Conservation (phyloP, 2,113 vertebrate species). For the Nestor notabilis region DNA sequence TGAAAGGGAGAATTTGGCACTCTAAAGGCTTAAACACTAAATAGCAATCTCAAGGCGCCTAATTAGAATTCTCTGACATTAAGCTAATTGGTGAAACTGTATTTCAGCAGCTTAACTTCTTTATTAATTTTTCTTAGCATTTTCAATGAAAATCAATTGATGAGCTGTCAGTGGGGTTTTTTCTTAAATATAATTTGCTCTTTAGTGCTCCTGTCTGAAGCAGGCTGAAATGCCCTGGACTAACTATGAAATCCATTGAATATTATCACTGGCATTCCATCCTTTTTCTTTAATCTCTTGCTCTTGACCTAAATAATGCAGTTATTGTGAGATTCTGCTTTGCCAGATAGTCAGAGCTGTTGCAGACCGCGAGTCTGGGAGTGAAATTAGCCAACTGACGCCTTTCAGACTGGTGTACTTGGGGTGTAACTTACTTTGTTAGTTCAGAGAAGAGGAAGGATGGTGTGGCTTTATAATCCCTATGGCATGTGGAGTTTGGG, state of each 20-base stretch:
- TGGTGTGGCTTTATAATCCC: background rate
- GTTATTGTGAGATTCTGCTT: conserved; percentile 40
- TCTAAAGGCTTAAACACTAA: conserved; percentile 90
- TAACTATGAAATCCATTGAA: conserved; percentile 58
- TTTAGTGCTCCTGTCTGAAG: conserved; percentile 57
- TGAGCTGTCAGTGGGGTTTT: conserved; percentile 75
- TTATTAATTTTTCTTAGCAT: conserved; percentile 96
- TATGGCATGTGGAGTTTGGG: background rate
- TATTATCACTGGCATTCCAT: conserved; percentile 79
- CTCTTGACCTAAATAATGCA: conserved; percentile 70
- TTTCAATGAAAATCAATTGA: conserved; percentile 85
- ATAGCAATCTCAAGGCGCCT: conserved; percentile 93
- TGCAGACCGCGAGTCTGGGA: background rate
- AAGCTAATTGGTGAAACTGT: conserved; percentile 99
- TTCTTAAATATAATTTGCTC: conserved; percentile 69
- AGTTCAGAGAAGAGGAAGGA: background rate
- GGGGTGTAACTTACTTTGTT: background rate
- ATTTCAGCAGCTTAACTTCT: conserved; percentile 96
- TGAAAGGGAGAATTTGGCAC: conserved; percentile 89
- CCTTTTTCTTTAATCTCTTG: conserved; percentile 76
- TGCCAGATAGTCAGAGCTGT: conserved; percentile 30
- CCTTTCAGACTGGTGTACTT: background rate
- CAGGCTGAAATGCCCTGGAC: conserved; percentile 64
- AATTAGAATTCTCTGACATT: conserved; percentile 99
- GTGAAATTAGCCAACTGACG: conserved; percentile 8